Evolutionary conservation across 1,140 invertebrate species (phyloP).

Genomic region (Atta cephalotes): DNA sequence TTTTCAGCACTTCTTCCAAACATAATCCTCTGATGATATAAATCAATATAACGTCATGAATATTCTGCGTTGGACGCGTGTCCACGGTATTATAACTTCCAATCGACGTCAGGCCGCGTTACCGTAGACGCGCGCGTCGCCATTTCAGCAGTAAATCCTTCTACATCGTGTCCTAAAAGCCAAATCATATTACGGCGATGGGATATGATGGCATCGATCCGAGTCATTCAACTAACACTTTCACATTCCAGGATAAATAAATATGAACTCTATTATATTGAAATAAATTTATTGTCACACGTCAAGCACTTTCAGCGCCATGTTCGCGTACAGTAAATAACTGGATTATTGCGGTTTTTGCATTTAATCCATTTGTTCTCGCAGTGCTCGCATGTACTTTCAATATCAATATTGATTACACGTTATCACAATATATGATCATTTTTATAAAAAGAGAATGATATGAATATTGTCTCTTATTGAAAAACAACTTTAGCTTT

Average conservation of each 20-base stretch:
- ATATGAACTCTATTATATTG: constrained; percentile 26
- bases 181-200: constrained; percentile 57
- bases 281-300: constrained; percentile 42
- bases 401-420: constrained; percentile 22
- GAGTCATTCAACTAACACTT: constrained; percentile 25
- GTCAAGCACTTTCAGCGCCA: not conserved
- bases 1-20: constrained; percentile 58
- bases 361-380: constrained; percentile 26
- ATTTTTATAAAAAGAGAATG: not conserved
- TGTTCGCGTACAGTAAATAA: constrained; percentile 28
- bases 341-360: constrained; percentile 18
- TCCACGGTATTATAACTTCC: constrained; percentile 71
- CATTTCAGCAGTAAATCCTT: constrained; percentile 68
- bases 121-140: constrained; percentile 66
- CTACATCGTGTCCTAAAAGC: constrained; percentile 63
- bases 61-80: constrained; percentile 66
- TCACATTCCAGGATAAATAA: constrained; percentile 24
- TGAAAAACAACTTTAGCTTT: not conserved
- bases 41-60: constrained; percentile 74
- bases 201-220: constrained; percentile 25
- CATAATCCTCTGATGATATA: constrained; percentile 54
- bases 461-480: not conserved
- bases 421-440: not conserved
- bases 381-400: not conserved
- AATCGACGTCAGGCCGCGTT: constrained; percentile 68